Evolutionary conservation across 1,140 invertebrate genomes (phyloP).

Genomic region (Oryzaephilus surinamensis): DNA sequence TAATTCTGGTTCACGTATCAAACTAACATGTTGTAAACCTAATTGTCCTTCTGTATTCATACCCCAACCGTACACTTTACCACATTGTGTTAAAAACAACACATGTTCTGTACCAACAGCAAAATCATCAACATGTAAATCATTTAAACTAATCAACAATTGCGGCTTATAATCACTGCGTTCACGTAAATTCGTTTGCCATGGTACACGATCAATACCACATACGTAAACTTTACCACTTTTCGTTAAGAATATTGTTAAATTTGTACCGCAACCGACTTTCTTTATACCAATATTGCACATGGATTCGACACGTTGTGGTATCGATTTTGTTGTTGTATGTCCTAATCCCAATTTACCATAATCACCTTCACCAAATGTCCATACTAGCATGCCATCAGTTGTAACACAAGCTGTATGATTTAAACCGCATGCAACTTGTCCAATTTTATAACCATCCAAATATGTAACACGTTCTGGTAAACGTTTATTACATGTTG

Average conservation of each 20-base stretch:
- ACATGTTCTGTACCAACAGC: slow-evolving; percentile 54
- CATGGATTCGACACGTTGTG: slow-evolving; percentile 45
- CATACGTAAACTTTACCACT: slow-evolving; percentile 51
- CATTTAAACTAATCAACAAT: slow-evolving; percentile 39
- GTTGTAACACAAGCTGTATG: slow-evolving; percentile 51
- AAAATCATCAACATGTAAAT: slow-evolving; percentile 48
- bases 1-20: slow-evolving; percentile 45
- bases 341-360: slow-evolving; percentile 54
- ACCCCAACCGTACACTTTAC: slow-evolving; percentile 57
- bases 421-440: slow-evolving; percentile 49
- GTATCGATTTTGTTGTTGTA: slow-evolving; percentile 43
- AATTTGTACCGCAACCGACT: slow-evolving; percentile 52
- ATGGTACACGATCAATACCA: slow-evolving; percentile 50
- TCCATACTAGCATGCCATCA: slow-evolving; percentile 50
- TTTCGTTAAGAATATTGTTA: slow-evolving; percentile 52
- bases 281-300: slow-evolving; percentile 47
- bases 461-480: slow-evolving; percentile 47
- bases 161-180: slow-evolving; percentile 26
- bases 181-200: slow-evolving; percentile 41
- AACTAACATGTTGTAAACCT: slow-evolving; percentile 46
- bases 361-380: slow-evolving; percentile 59
- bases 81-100: slow-evolving; percentile 45
- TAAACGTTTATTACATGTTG: slow-evolving; percentile 49
- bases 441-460: slow-evolving; percentile 36
- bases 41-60: slow-evolving; percentile 54